A percentile compares a stretch with the other conserved stretches of the same genome.
phyloP scores from a whole-genome alignment of 2,888 invertebrate species.

The Loripinus fragilis region DNA sequence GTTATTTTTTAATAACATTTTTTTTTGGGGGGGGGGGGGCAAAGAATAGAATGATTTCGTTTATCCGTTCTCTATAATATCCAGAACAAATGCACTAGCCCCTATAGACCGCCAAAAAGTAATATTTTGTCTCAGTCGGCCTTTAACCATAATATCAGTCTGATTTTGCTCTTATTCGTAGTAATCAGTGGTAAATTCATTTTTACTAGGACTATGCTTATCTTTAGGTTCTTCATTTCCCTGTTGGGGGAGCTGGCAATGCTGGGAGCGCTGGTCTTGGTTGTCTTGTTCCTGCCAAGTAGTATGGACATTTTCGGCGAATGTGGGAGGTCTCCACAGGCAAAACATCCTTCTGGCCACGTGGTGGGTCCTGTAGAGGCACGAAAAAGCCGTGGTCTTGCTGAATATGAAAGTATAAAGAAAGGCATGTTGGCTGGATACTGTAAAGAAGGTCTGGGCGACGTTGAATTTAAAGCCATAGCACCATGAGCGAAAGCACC shows the following conservation, averaged over 20 bases:
- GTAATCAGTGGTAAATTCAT: conserved; percentile 23
- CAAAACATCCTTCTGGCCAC: conserved; percentile 14
- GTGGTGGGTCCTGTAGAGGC: not conserved
- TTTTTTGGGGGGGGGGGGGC: no score
- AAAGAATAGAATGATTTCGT: conserved; percentile 42
- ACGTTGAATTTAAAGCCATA: not conserved
- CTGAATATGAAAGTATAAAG: not conserved
- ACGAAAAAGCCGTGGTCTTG: conserved; percentile 18
- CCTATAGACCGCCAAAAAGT: conserved; percentile 40
- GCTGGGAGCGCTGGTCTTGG: not conserved
- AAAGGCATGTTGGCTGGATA: not conserved
- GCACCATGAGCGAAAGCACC: not conserved
- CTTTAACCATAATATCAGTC: conserved; percentile 28
- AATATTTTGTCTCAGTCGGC: conserved; percentile 25
- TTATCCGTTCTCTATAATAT: conserved; percentile 9
- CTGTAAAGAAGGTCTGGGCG: not conserved
- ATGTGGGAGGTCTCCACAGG: not conserved
- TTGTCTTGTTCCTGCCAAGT: not conserved
- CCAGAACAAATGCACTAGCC: conserved; percentile 27
- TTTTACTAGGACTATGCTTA: not conserved
- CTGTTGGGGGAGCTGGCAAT: not conserved
- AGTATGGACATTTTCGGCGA: conserved; percentile 8
- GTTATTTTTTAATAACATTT: conserved; percentile 22
- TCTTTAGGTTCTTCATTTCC: not conserved
- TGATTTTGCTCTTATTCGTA: conserved; percentile 33